Conservation (phyloP, 2,797 vertebrate species). For the Gymnodraco acuticeps region DNA sequence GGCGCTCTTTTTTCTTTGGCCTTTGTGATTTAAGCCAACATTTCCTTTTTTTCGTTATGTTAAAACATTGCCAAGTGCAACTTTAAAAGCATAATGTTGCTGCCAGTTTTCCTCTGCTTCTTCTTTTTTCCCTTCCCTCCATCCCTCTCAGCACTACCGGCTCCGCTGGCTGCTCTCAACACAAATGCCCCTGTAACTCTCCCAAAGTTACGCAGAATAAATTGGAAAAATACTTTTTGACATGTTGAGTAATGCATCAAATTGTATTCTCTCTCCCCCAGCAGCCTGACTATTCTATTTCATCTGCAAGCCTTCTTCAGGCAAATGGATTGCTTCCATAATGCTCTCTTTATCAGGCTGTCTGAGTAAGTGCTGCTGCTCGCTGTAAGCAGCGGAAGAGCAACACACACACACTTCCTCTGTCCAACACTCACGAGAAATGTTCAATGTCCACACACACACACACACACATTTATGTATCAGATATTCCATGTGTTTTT, state of each 20-base stretch:
- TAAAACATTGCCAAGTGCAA: slow-evolving; percentile 20
- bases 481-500: neutral
- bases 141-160: slow-evolving; percentile 44
- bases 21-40: slow-evolving; percentile 36
- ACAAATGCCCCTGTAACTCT: slow-evolving; percentile 66
- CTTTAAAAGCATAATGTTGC: slow-evolving; percentile 44
- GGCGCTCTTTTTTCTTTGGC: slow-evolving; percentile 1
- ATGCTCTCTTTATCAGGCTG: slow-evolving; percentile 71
- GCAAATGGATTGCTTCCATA: slow-evolving; percentile 73
- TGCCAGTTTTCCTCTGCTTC: slow-evolving; percentile 21
- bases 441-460: slow-evolving; percentile 17
- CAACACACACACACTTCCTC: slow-evolving; percentile 27
- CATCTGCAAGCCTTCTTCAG: slow-evolving; percentile 66
- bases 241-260: slow-evolving; percentile 79
- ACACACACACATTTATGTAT: neutral
- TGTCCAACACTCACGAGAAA: slow-evolving; percentile 21
- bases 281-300: slow-evolving; percentile 62
- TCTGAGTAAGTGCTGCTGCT: slow-evolving; percentile 59
- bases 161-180: slow-evolving; percentile 58
- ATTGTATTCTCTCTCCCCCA: slow-evolving; percentile 63
- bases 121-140: slow-evolving; percentile 9
- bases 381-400: slow-evolving; percentile 59
- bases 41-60: neutral
- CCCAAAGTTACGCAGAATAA: slow-evolving; percentile 69
- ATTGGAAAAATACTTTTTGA: slow-evolving; percentile 78